phyloP scores from a whole-genome alignment of 2,113 vertebrate species.

The Lycaon pictus region DNA sequence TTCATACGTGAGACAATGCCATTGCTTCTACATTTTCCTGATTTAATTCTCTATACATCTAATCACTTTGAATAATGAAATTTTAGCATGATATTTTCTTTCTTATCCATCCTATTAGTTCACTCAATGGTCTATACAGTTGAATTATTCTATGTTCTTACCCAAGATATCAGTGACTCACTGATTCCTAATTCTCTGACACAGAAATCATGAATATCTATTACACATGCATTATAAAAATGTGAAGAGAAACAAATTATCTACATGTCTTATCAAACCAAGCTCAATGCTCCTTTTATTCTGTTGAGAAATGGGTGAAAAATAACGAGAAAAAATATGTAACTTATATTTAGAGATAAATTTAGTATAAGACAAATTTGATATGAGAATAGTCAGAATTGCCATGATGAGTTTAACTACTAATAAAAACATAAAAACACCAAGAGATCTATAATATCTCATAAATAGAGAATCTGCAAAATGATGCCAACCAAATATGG shows the following conservation, averaged over 20 bases:
- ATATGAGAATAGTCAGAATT: neutral
- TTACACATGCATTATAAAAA: neutral
- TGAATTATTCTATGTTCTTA: neutral
- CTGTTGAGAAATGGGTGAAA: neutral
- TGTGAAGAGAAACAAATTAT: neutral
- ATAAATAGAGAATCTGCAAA: neutral
- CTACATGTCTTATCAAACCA: neutral
- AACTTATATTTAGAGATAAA: neutral
- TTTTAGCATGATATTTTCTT: neutral
- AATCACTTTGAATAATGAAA: neutral
- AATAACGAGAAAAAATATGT: neutral
- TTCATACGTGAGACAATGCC: neutral
- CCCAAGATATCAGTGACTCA: neutral
- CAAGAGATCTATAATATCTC: neutral
- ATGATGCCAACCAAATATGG: neutral
- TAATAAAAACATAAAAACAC: neutral
- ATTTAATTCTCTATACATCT: neutral
- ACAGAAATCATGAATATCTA: neutral
- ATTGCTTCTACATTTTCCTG: neutral
- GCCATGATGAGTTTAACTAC: neutral
- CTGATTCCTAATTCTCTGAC: neutral
- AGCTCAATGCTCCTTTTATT: neutral
- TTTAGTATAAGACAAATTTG: neutral
- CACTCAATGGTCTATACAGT: neutral
- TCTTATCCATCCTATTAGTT: neutral